Evolutionary conservation across 2,888 invertebrate species (phyloP).

Genomic region (Standfussiana lucernea): DNA sequence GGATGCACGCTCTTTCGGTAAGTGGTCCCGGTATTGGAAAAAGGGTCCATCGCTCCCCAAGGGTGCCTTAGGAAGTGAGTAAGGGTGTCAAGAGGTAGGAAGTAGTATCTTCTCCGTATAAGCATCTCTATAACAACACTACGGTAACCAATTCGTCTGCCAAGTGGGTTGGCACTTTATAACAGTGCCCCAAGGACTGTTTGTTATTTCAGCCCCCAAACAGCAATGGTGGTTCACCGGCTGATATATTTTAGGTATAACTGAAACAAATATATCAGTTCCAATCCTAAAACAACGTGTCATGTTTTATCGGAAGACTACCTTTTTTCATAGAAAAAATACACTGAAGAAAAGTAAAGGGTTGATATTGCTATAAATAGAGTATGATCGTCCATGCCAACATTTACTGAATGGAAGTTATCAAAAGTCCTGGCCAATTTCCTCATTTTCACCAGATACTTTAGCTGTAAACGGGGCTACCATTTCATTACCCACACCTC

Average conservation of each 20-base stretch:
- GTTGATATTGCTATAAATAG: not conserved
- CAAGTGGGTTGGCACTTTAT: slow-evolving; percentile 29
- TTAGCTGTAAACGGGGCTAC: slow-evolving; percentile 13
- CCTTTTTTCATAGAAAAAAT: not conserved
- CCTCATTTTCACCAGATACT: slow-evolving; percentile 25
- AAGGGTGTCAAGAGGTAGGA: slow-evolving; percentile 43
- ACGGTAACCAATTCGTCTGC: slow-evolving; percentile 11
- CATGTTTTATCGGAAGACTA: not conserved
- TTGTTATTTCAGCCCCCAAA: not conserved
- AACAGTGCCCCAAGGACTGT: not conserved
- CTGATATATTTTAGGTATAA: not conserved
- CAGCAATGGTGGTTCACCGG: no score
- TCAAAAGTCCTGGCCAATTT: slow-evolving; percentile 9
- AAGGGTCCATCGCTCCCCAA: slow-evolving; percentile 49
- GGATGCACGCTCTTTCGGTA: slow-evolving; percentile 33
- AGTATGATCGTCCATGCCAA: not conserved
- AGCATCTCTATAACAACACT: slow-evolving; percentile 4
- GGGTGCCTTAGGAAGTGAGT: slow-evolving; percentile 38
- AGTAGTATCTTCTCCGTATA: slow-evolving; percentile 8
- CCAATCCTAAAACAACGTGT: slow-evolving; percentile 19
- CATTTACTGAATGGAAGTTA: not conserved
- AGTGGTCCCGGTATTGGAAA: slow-evolving; percentile 32
- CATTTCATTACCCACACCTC: slow-evolving; percentile 50
- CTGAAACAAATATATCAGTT: slow-evolving; percentile 25
- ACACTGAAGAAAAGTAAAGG: not conserved